Conservation (phyloP, 2,797 vertebrate genomes). For the Holocentrus rufus region DNA sequence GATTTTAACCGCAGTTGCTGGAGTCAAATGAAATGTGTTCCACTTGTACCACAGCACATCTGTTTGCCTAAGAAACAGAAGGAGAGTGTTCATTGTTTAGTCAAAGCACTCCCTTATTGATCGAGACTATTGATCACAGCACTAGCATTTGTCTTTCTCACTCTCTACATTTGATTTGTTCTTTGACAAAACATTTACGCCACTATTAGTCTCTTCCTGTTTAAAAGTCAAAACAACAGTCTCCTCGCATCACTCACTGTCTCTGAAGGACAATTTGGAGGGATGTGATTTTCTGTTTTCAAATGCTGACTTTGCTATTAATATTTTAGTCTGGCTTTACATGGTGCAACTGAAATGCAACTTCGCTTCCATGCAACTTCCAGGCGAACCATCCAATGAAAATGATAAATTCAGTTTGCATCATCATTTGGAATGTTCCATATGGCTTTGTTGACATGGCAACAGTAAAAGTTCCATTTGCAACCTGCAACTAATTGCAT, state of each 20-base stretch:
- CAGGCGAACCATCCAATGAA: too few relatives aligned
- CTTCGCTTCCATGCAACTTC: too few relatives aligned
- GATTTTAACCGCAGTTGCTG: neutral
- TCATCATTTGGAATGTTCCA: too few relatives aligned
- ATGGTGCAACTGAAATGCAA: too few relatives aligned
- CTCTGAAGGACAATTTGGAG: neutral
- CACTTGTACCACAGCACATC: neutral
- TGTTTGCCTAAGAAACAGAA: neutral
- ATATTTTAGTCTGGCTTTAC: too few relatives aligned
- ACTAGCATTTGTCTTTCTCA: slow-evolving; percentile 25
- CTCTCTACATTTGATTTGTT: slow-evolving; percentile 43
- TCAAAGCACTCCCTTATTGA: slow-evolving; percentile 53
- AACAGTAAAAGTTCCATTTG: too few relatives aligned
- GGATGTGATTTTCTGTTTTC: too few relatives aligned
- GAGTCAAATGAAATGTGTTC: slow-evolving; percentile 14
- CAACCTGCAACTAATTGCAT: too few relatives aligned
- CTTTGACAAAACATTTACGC: slow-evolving; percentile 58
- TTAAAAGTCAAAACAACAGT: slow-evolving; percentile 19
- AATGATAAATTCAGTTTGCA: too few relatives aligned
- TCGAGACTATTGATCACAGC: slow-evolving; percentile 54
- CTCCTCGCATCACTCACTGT: neutral
- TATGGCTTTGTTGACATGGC: too few relatives aligned
- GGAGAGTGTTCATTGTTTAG: slow-evolving; percentile 25
- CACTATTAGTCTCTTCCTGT: slow-evolving; percentile 42
- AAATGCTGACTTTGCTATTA: too few relatives aligned